Conservation (phyloP, 1,140 invertebrate species). For the Amyelois transitella region DNA sequence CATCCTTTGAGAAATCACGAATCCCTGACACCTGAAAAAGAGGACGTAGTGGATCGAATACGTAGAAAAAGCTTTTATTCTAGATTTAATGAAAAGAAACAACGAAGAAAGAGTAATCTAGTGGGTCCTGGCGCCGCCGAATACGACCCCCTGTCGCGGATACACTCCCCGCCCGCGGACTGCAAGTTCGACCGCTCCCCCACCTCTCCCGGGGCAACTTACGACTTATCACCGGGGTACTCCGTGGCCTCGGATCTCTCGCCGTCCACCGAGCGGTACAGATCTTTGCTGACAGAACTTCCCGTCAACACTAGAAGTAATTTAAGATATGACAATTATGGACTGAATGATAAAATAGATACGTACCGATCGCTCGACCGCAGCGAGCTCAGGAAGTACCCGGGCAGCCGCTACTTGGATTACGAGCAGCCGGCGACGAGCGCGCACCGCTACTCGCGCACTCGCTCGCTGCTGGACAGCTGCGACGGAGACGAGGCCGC, state of each 20-base stretch:
- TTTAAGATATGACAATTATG: conserved; percentile 46
- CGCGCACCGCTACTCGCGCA: conserved; percentile 58
- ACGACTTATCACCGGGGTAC: conserved; percentile 55
- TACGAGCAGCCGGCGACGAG: conserved; percentile 60
- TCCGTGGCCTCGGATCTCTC: conserved; percentile 55
- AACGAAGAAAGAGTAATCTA: conserved; percentile 76
- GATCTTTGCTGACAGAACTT: conserved; percentile 51
- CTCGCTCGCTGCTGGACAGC: conserved; percentile 64
- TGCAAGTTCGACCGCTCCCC: conserved; percentile 58
- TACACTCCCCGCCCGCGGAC: conserved; percentile 53
- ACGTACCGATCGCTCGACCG: conserved; percentile 66
- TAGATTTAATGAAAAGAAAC: conserved; percentile 88
- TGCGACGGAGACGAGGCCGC: conserved; percentile 44
- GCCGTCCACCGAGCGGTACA: conserved; percentile 60
- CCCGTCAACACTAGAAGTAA: conserved; percentile 41
- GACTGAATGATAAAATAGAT: conserved; percentile 59
- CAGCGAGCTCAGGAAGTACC: conserved; percentile 62
- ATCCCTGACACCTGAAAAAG: conserved; percentile 68
- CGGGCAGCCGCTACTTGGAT: conserved; percentile 51
- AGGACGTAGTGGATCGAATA: conserved; percentile 89
- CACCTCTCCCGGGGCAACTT: conserved; percentile 40
- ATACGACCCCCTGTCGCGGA: conserved; percentile 65
- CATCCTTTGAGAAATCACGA: conserved; percentile 49
- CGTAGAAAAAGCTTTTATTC: conserved; percentile 91
- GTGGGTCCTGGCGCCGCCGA: conserved; percentile 74